phyloP scores from a whole-genome alignment of 2,113 vertebrate genomes.

The Syngnathus typhle region DNA sequence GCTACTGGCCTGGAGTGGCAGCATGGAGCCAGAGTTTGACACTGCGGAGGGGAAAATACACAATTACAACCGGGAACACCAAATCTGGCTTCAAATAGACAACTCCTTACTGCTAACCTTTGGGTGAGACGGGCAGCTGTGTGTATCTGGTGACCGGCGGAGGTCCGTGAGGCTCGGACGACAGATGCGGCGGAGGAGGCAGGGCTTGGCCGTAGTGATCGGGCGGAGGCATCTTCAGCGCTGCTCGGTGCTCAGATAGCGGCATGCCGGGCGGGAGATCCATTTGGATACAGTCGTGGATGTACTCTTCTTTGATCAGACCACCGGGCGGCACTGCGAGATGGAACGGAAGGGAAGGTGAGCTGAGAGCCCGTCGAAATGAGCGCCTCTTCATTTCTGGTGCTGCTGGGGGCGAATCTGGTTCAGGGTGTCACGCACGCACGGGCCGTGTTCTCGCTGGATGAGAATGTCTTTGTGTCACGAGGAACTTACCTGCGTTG shows the following conservation, averaged over 20 bases:
- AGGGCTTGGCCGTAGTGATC: conserved; percentile 67
- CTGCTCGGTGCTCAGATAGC: conserved; percentile 52
- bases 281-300: conserved; percentile 69
- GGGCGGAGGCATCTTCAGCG: conserved; percentile 56
- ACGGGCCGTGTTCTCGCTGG: too few species aligned
- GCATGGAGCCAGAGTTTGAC: conserved; percentile 57
- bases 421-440: too few species aligned
- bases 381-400: too few species aligned
- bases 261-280: conserved; percentile 57
- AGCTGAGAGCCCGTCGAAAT: too few species aligned
- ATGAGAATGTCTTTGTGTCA: neutral
- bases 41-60: conserved; percentile 28
- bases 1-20: conserved; percentile 59
- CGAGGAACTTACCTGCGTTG: conserved; percentile 58
- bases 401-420: too few species aligned
- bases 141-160: conserved; percentile 55
- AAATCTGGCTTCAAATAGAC: too few species aligned
- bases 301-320: conserved; percentile 72
- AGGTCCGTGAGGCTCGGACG: conserved; percentile 51
- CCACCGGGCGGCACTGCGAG: conserved; percentile 39
- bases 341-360: conserved; percentile 3
- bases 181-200: conserved; percentile 53
- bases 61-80: neutral
- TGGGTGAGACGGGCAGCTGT: conserved; percentile 63
- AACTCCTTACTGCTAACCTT: conserved; percentile 31